A percentile compares a stretch with the other conserved stretches of the same genome.
Evolutionary conservation across 2,888 invertebrate genomes (phyloP).

Genomic region (Margaritifera margaritifera): DNA sequence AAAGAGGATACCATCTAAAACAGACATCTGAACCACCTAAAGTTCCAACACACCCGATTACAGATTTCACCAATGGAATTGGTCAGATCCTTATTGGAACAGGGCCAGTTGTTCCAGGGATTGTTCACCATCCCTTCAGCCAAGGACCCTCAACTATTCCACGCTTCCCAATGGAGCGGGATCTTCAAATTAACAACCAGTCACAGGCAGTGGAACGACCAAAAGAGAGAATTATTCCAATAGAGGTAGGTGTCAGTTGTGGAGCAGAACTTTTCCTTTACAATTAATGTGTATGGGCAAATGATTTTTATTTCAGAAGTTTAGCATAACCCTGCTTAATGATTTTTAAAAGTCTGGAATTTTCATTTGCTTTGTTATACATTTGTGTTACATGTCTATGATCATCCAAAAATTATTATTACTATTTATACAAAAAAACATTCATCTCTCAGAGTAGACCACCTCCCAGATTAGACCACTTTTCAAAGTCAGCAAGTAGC

Average conservation of each 20-base stretch:
- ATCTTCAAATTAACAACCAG: background rate
- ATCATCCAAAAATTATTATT: too few relatives aligned
- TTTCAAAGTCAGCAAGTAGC: too few relatives aligned
- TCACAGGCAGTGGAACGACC: conserved; percentile 1
- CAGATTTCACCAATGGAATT: conserved; percentile 19
- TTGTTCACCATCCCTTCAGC: background rate
- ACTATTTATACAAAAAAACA: too few relatives aligned
- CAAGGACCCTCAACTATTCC: background rate
- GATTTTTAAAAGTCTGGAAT: too few relatives aligned
- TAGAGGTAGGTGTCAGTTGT: conserved; percentile 27
- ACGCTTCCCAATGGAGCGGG: conserved; percentile 1
- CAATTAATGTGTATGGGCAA: too few relatives aligned
- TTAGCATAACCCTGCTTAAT: too few relatives aligned
- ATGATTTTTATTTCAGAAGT: too few relatives aligned
- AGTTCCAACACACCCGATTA: conserved; percentile 1
- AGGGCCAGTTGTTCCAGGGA: conserved; percentile 17
- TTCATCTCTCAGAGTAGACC: too few relatives aligned
- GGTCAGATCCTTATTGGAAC: conserved; percentile 28
- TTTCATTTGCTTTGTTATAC: too few relatives aligned
- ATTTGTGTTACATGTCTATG: too few relatives aligned
- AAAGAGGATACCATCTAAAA: conserved; percentile 1
- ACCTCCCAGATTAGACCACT: too few relatives aligned
- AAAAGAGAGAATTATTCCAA: conserved; percentile 47
- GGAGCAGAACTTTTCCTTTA: too few relatives aligned
- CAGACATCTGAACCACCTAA: conserved; percentile 1